Evolutionary conservation across 1,140 invertebrate species (phyloP).

Genomic region (Schlechtendalia chinensis): DNA sequence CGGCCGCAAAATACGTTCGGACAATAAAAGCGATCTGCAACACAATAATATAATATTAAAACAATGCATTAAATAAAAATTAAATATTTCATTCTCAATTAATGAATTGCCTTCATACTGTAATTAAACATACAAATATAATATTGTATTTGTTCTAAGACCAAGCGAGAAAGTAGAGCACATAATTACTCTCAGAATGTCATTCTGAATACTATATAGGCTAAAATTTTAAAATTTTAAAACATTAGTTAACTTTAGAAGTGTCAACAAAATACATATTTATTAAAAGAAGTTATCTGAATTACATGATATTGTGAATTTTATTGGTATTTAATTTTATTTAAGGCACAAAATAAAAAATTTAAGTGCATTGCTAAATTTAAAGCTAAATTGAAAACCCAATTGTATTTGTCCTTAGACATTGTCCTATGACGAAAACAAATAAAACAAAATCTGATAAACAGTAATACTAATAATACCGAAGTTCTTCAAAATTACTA

Average conservation of each 20-base stretch:
- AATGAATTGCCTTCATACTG: background rate
- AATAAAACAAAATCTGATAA: too few species aligned
- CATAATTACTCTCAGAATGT: background rate
- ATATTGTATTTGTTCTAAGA: conserved; percentile 4
- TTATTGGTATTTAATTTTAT: too few species aligned
- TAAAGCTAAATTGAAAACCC: too few species aligned
- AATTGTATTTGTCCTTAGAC: too few species aligned
- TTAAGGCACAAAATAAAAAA: too few species aligned
- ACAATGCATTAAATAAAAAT: background rate
- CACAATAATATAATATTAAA: conserved; percentile 5
- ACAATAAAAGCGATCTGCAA: conserved; percentile 37
- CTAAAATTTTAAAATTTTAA: background rate
- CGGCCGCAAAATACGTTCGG: conserved; percentile 31
- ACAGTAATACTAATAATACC: too few species aligned
- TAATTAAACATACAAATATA: background rate
- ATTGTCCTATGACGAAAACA: too few species aligned
- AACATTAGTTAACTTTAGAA: background rate
- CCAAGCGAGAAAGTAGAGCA: conserved; percentile 15
- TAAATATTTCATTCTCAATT: background rate
- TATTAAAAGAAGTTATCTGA: background rate
- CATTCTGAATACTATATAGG: background rate
- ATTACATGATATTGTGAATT: too few species aligned
- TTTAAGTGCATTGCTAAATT: too few species aligned
- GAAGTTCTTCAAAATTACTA: too few species aligned
- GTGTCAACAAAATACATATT: background rate